Base-by-base conservation (phyloP, 2,113 vertebrate species). In the Plectropomus leopardus region DNA sequence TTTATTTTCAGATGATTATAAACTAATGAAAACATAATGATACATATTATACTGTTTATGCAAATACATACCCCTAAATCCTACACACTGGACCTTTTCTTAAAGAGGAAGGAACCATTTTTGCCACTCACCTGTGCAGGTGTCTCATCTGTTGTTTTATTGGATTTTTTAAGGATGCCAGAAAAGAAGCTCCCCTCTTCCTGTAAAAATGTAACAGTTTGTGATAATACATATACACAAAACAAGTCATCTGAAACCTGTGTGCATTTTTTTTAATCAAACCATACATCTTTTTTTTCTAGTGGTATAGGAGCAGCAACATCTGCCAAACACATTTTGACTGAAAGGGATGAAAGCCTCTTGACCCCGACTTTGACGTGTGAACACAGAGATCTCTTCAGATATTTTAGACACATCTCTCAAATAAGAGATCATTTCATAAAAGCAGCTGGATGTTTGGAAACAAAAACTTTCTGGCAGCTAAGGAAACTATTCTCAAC, bases 161-260 rank as follows among this genome's bases (percentile, higher is more conserved):
- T n/a, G 2, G 85, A 26, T 47, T 87, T 90, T 57, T 80, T 88
- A 24, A 74, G 66, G 36, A 90, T 48, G 16, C 72, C 63, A 9
- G 69, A 87, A 55, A 88, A 60, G 59, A 89, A 76, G 11, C 50
- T 5, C 64, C 84, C 81, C 5, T 77, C 87, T 69, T 83, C 88
- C 89, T 91, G 48, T 0, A 26, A 10, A 30, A 58, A 17, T 44
- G 3, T 4, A 19, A 47, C 3, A 16, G 6, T 34, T 1, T 47
- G 44, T 58, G 10, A 54, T 47, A 4, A 42, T 10, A 34, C 15
- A 26, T 7, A 50, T 15, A 65, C 24, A 65, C 13, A 44, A 53
- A 61, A 36, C 30, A 16, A 24, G 34, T 24, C 36, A 34, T 24
- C 13, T 42, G 4, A 24, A 16, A 61, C 23, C 3, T 15, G 17